phyloP scores from a whole-genome alignment of 2,888 invertebrate genomes.

The Cheiracanthium punctorium region DNA sequence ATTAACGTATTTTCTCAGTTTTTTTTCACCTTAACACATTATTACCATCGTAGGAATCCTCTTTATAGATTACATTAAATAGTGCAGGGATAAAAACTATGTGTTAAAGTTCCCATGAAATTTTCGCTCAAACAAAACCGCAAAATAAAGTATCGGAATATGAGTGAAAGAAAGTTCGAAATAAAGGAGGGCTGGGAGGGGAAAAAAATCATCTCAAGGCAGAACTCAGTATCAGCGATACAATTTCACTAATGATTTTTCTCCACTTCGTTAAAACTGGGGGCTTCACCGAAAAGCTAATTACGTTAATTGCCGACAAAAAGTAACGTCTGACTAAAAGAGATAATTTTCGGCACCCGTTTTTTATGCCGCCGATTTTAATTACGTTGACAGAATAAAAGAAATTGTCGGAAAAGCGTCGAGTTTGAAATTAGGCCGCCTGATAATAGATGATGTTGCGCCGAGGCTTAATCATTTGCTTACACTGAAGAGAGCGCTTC shows the following conservation, averaged over 20 bases:
- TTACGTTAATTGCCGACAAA: constrained; percentile 69
- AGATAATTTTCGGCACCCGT: constrained; percentile 63
- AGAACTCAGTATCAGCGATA: constrained; percentile 64
- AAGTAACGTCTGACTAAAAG: constrained; percentile 69
- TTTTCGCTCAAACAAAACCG: constrained; percentile 54
- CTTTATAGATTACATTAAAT: neutral
- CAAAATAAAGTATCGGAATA: constrained; percentile 45
- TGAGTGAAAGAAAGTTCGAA: constrained; percentile 37
- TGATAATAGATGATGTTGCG: constrained; percentile 61
- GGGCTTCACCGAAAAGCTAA: constrained; percentile 60
- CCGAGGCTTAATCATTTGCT: constrained; percentile 61
- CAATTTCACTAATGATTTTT: constrained; percentile 70
- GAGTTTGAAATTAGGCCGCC: constrained; percentile 57
- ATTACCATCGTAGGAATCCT: neutral
- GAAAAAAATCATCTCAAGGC: constrained; percentile 32
- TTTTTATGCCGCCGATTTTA: constrained; percentile 65
- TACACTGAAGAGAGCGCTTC: constrained; percentile 59
- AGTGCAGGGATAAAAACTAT: neutral
- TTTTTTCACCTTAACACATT: no score
- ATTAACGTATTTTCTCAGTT: no score
- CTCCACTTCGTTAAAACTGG: constrained; percentile 68
- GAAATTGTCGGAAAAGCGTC: constrained; percentile 63
- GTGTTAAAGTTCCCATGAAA: constrained; percentile 18
- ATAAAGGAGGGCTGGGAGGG: constrained; percentile 20
- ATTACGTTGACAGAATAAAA: constrained; percentile 70